Percentiles rank a stretch among this genome's conserved stretches.
phyloP scores from a whole-genome alignment of 2,797 vertebrate genomes.

The Pseudomugil gertrudae region DNA sequence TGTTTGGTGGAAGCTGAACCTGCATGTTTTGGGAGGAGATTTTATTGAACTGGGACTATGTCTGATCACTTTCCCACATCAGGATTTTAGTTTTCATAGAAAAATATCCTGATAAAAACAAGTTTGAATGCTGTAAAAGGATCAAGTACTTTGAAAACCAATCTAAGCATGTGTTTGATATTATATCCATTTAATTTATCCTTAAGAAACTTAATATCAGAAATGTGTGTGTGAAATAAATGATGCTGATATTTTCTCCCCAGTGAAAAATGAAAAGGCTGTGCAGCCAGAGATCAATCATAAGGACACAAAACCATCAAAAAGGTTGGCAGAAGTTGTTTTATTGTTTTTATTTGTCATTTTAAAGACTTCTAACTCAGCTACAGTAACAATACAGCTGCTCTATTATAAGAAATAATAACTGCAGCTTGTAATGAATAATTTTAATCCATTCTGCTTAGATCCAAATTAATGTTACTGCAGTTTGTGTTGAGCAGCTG shows the following conservation, averaged over 20 bases:
- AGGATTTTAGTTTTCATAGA: no score
- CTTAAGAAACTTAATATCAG: not conserved
- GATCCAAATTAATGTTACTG: not conserved
- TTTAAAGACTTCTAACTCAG: not conserved
- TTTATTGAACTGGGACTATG: no score
- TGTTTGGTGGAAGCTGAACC: no score
- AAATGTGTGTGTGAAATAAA: no score
- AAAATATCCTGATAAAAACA: no score
- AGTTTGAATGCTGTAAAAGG: not conserved
- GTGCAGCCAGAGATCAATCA: not conserved
- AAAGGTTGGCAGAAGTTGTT: slow-evolving; percentile 47
- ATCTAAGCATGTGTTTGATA: not conserved
- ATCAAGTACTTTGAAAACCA: not conserved
- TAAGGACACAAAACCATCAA: slow-evolving; percentile 41
- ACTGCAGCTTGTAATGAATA: not conserved
- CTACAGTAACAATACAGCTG: no score
- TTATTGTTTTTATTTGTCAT: not conserved
- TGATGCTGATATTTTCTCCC: slow-evolving; percentile 2
- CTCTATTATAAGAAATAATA: no score
- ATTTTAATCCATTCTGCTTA: no score
- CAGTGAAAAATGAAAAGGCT: slow-evolving; percentile 45
- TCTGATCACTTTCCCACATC: no score
- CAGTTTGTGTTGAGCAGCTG: not conserved
- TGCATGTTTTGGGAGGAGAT: no score
- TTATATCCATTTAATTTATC: not conserved